Base-by-base conservation (phyloP, 2,888 invertebrate genomes). In the Andricus quercusramuli region DNA sequence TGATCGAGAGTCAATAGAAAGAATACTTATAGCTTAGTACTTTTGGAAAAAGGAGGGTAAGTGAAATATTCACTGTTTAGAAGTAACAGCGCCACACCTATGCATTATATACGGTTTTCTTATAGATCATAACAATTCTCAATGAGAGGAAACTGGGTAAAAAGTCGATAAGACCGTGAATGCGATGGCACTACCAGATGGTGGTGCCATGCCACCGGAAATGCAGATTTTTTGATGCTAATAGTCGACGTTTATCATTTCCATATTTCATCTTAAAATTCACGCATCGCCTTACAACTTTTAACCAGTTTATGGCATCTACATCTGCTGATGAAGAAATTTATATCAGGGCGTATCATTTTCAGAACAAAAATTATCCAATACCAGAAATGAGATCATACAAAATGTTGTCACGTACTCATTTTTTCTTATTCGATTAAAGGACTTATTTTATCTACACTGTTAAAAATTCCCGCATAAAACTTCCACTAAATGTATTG, bases 131-230 rank as follows among this genome's bases (percentile, higher is more conserved):
- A 79, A 82, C 66, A 80, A 32, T 44, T 78, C 59, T 44, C 70
- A 77, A 78, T 78, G 66, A 83, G 62, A 78, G 79, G 13, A 83
- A 82, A 85, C 80, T 82, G 81, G 85, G 84, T 85, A 86, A 84
- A 84, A 83, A 83, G 83, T 84, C 80, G 78, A 78, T 47, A 66
- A 32, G 29, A 37, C 56, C 67, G 25, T 17, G 68, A 68, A 70
- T 78, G 41, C 62, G 41, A 78, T 47, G 41, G 17, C 37, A 66
- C 41, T 70, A 47, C 37, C 56, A 68, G 41, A 70, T 70, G 70
- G 44, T 62, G 22, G 56, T 78, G 5, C 20, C 56, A 32, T 74
- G 32, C 29, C 56, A 74, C 32, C 74, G 56, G 74, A 74, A 74
- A 74, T 56, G n/a, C 51, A 56, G 25, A 56, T 74, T 74, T 56